Base-by-base conservation (phyloP, 2,888 invertebrate genomes). In the Brachynemurus nebulosus region DNA sequence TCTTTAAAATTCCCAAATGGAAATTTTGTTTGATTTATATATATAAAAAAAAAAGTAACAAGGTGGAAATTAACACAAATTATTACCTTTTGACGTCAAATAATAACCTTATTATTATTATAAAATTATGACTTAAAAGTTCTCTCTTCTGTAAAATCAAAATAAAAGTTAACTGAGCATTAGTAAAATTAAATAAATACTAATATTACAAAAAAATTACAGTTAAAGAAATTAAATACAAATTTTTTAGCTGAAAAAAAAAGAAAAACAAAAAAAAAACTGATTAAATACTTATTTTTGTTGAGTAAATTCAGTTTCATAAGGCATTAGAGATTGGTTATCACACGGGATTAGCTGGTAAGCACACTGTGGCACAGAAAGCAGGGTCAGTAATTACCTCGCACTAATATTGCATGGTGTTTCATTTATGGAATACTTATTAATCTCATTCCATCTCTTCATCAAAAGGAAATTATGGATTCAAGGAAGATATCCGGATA, bases 381-480 rank as follows among this genome's bases (percentile, higher is more conserved):
- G 30, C 30, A 30, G n/a, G 18, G 25, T 30, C 17, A 17, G 11
- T 40, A 40, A 27, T 40, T 40, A 40, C 40, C 40, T 40, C 18
- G 18, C 20, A 40, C 40, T 19, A 40, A 40, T 40, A 40, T 40
- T 40, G 40, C 40, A 40, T 40, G 40, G 40, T 40, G 40, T 16
- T 38, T 40, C 18, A 37, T 37, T 4, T 14, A 37, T 37, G 18
- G 20, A 37, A 19, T 12, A 30, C n/a, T n/a, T n/a, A n/a, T n/a
- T n/a, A 30, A 30, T 30, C 14, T 30, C 30, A 30, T 30, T 30
- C 14, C 30, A 30, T 30, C 30, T 30, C 30, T 12, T 30, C 14
- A 30, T 30, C 30, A 12, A 30, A 27, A 30, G 30, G 30, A n/a
- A 30, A 12, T n/a, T n/a, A n/a, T n/a, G 5, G 5, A 30, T 12